Conservation (phyloP, 2,113 vertebrate genomes). For the Symphodus melops region DNA sequence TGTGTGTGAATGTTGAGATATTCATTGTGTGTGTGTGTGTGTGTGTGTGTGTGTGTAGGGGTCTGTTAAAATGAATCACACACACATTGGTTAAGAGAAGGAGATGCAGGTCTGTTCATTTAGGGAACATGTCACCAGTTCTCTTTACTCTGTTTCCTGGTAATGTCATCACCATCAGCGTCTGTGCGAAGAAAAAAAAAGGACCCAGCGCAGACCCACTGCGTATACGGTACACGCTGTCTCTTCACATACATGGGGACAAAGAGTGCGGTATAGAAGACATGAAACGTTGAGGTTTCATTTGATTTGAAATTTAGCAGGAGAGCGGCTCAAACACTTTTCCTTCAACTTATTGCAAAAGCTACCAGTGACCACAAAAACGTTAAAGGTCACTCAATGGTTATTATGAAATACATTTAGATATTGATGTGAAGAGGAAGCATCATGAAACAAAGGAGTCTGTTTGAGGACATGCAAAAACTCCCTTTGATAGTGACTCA, state of each 20-base stretch:
- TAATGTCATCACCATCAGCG: constrained; percentile 67
- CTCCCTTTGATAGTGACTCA: not conserved
- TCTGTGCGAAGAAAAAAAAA: constrained; percentile 26
- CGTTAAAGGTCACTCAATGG: constrained; percentile 7
- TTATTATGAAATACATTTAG: constrained; percentile 51
- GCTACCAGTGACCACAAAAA: not conserved
- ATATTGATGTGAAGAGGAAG: constrained; percentile 66
- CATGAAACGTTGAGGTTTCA: too few species aligned
- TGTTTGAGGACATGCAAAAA: constrained; percentile 2
- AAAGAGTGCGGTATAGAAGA: not conserved
- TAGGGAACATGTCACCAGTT: constrained; percentile 81
- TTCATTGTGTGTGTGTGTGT: not conserved
- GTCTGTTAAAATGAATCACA: constrained; percentile 39
- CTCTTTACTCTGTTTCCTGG: constrained; percentile 81
- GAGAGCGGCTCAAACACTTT: not conserved
- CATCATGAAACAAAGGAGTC: constrained; percentile 26
- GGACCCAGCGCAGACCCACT: constrained; percentile 11
- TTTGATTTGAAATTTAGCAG: not conserved
- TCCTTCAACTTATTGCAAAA: not conserved
- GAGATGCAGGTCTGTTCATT: constrained; percentile 80
- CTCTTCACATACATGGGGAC: not conserved
- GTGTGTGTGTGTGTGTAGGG: not conserved
- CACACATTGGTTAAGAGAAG: constrained; percentile 60
- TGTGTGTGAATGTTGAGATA: not conserved
- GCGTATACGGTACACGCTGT: not conserved